phyloP scores from a whole-genome alignment of 2,888 invertebrate species.

The Tenthredo scrophulariae region DNA sequence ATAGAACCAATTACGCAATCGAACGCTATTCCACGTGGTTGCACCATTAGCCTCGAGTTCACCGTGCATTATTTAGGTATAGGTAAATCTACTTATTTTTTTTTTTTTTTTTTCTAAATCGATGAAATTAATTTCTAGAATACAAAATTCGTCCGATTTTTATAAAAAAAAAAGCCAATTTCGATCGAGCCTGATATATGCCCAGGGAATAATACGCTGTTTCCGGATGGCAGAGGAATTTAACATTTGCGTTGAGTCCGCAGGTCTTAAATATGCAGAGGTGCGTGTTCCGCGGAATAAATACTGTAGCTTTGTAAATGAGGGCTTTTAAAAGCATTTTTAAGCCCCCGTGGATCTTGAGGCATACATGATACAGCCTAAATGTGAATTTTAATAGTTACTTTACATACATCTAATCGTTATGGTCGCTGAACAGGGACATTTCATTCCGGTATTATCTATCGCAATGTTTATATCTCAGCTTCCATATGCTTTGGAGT shows the following conservation, averaged over 20 bases:
- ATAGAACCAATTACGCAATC: conserved; percentile 35
- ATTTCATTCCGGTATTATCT: neutral
- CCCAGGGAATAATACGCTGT: conserved; percentile 9
- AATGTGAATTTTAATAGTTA: conserved; percentile 17
- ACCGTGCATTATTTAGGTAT: neutral
- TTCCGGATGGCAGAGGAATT: conserved; percentile 18
- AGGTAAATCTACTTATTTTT: too few species aligned
- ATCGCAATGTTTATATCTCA: neutral
- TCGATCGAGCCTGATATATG: neutral
- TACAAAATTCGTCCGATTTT: neutral
- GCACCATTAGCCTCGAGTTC: neutral
- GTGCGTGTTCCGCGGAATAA: conserved; percentile 37
- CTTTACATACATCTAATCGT: conserved; percentile 19
- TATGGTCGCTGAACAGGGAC: neutral
- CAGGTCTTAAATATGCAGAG: conserved; percentile 16
- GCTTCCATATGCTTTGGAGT: neutral
- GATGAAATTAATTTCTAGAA: neutral
- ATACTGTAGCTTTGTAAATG: conserved; percentile 6
- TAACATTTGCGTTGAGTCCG: neutral
- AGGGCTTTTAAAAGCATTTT: conserved; percentile 27
- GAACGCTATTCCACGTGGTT: neutral
- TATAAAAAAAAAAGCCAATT: neutral
- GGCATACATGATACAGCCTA: neutral
- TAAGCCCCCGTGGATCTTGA: neutral
- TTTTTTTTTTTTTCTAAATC: too few species aligned